phyloP scores from a whole-genome alignment of 1,140 invertebrate species.

The Campoletis sonorensis region DNA sequence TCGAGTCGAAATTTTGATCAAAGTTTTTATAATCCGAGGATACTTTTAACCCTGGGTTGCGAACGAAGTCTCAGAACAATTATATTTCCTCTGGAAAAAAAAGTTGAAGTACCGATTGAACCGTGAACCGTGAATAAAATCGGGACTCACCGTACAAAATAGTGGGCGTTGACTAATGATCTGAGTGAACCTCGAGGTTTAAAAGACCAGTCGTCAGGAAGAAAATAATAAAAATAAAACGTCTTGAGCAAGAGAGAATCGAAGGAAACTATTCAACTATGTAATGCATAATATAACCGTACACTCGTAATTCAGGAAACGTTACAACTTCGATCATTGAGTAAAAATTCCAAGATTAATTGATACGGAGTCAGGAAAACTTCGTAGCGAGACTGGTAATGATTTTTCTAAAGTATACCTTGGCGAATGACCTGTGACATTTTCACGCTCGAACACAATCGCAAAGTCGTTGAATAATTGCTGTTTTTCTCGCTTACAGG shows the following conservation, averaged over 20 bases:
- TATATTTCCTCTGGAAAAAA: too few relatives aligned
- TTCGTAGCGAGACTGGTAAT: background rate
- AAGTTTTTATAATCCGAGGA: too few relatives aligned
- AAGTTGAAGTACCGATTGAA: too few relatives aligned
- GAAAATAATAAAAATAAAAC: background rate
- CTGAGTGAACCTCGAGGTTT: too few relatives aligned
- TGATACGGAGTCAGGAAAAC: background rate
- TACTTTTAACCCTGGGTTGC: too few relatives aligned
- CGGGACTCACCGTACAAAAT: too few relatives aligned
- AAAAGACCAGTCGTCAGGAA: too few relatives aligned
- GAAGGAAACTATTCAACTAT: background rate
- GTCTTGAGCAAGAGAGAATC: background rate
- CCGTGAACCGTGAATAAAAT: too few relatives aligned
- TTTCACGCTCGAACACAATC: background rate
- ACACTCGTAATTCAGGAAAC: constrained; percentile 14
- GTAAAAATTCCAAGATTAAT: background rate
- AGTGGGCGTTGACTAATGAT: too few relatives aligned
- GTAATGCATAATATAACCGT: background rate
- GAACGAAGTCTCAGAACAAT: too few relatives aligned
- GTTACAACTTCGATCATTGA: background rate
- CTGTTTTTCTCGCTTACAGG: background rate
- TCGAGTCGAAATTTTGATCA: too few relatives aligned
- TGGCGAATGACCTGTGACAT: background rate
- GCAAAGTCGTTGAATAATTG: background rate
- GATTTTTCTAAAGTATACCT: background rate